Conservation (phyloP, 1,140 invertebrate species). For the Drosophila guanche region DNA sequence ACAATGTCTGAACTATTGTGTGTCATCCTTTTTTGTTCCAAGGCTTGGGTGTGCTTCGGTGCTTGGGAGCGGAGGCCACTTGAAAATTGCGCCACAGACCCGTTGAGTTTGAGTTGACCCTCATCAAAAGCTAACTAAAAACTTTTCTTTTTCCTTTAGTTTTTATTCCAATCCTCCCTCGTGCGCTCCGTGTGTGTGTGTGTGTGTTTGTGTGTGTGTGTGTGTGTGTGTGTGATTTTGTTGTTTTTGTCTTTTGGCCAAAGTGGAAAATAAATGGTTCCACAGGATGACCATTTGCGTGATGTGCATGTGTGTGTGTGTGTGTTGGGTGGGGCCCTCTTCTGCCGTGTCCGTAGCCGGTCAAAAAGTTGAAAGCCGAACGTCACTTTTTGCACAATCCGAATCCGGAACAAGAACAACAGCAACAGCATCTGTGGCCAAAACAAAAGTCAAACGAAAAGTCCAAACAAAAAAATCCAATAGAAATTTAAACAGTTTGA, state of each 20-base stretch:
- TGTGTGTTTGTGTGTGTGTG: slow-evolving; percentile 24
- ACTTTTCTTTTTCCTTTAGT: slow-evolving; percentile 73
- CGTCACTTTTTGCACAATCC: slow-evolving; percentile 69
- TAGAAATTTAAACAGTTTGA: slow-evolving; percentile 82
- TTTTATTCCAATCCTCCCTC: slow-evolving; percentile 34
- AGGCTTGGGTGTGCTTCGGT: slow-evolving; percentile 3
- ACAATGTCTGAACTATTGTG: slow-evolving; percentile 78
- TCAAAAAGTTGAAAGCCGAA: slow-evolving; percentile 78
- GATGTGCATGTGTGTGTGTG: slow-evolving; percentile 29
- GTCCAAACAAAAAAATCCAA: slow-evolving; percentile 73
- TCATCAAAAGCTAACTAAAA: slow-evolving; percentile 82
- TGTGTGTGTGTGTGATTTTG: slow-evolving; percentile 34
- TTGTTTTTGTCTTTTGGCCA: slow-evolving; percentile 70
- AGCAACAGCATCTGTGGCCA: slow-evolving; percentile 63
- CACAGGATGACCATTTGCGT: slow-evolving; percentile 81
- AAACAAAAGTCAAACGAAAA: slow-evolving; percentile 76
- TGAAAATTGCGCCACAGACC: slow-evolving; percentile 70
- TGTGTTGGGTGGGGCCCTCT: slow-evolving; percentile 30
- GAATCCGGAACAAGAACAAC: slow-evolving; percentile 36
- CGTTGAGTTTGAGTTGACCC: slow-evolving; percentile 77
- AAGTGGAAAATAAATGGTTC: slow-evolving; percentile 82
- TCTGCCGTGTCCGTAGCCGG: slow-evolving; percentile 54
- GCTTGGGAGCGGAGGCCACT: slow-evolving; percentile 40
- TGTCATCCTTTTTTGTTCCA: slow-evolving; percentile 45
- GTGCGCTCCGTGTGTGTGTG: slow-evolving; percentile 9